These are phyloP conservation scores for Neoniphon sammara DNA, from an alignment of 2,797 vertebrate species.

Conservation along the genomic window DNA sequence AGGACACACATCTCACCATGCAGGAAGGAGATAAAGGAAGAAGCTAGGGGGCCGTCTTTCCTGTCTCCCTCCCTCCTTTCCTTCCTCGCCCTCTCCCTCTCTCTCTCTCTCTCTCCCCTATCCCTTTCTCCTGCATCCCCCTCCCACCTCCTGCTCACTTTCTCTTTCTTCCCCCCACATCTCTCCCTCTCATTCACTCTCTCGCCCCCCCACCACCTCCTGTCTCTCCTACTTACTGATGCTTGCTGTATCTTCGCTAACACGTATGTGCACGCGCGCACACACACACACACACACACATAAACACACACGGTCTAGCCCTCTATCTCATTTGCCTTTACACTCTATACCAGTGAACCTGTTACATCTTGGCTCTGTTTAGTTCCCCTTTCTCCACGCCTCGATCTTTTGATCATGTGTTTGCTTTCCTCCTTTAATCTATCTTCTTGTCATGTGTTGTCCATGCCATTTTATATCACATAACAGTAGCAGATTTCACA, in stretches of 20 bases:
- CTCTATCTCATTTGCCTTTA: slow-evolving; percentile 44
- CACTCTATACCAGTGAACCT: slow-evolving; percentile 45
- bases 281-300: slow-evolving; percentile 6
- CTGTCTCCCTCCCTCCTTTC: slow-evolving; percentile 78
- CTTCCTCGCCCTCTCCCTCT: slow-evolving; percentile 31
- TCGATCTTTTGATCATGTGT: slow-evolving; percentile 38
- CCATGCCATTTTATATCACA: slow-evolving; percentile 31
- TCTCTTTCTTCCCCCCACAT: slow-evolving; percentile 57
- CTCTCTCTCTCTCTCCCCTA: slow-evolving; percentile 49
- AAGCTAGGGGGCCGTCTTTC: slow-evolving; percentile 83
- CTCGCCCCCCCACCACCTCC: slow-evolving; percentile 63
- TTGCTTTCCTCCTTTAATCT: slow-evolving; percentile 32
- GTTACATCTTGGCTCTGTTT: slow-evolving; percentile 51
- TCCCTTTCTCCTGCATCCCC: slow-evolving; percentile 45
- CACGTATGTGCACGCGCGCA: slow-evolving; percentile 17
- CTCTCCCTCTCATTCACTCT: slow-evolving; percentile 70
- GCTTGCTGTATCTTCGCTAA: slow-evolving; percentile 51
- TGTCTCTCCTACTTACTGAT: slow-evolving; percentile 66
- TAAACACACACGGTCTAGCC: neutral
- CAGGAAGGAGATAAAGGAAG: slow-evolving; percentile 86
- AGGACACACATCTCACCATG: slow-evolving; percentile 89
- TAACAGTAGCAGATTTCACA: slow-evolving; percentile 19
- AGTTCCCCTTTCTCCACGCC: slow-evolving; percentile 10
- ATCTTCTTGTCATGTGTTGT: slow-evolving; percentile 29
- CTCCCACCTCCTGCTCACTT: slow-evolving; percentile 68